phyloP scores from a whole-genome alignment of 2,113 vertebrate species.

The Cygnus atratus region DNA sequence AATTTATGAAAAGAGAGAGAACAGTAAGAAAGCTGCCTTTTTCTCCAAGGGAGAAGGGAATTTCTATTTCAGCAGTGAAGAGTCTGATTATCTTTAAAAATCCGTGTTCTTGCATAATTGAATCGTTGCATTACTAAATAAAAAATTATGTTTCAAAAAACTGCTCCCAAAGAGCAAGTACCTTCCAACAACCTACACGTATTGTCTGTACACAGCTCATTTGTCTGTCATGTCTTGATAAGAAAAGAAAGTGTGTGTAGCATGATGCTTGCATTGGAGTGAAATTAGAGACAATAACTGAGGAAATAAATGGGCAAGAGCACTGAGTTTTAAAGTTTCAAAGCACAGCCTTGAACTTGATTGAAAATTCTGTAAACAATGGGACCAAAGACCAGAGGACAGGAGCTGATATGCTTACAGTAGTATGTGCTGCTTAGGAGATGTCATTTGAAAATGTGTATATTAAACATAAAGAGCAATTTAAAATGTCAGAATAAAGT shows the following conservation, averaged over 20 bases:
- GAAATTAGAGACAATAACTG: not conserved
- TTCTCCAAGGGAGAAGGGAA: not conserved
- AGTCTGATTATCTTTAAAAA: not conserved
- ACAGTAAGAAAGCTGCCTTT: not conserved
- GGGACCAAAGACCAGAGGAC: not conserved
- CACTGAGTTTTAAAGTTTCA: not conserved
- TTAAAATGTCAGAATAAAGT: not conserved
- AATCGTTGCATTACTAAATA: not conserved
- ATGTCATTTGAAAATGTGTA: not conserved
- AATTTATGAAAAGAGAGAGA: too few relatives aligned
- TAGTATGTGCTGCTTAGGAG: not conserved
- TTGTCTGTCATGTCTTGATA: not conserved
- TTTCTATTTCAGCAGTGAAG: not conserved
- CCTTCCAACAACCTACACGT: not conserved
- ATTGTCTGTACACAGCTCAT: not conserved
- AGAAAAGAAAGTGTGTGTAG: not conserved
- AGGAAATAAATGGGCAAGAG: not conserved
- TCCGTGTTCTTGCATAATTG: not conserved
- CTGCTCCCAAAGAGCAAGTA: not conserved
- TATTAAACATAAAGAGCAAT: not conserved
- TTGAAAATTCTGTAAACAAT: not conserved
- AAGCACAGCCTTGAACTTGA: not conserved
- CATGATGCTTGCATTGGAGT: not conserved
- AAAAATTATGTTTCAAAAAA: accelerated
- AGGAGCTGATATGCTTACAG: not conserved